Percentiles rank a stretch among this genome's conserved stretches.
Evolutionary conservation across 1,140 invertebrate genomes (phyloP).

Genomic region (Melipona quadrifasciata): DNA sequence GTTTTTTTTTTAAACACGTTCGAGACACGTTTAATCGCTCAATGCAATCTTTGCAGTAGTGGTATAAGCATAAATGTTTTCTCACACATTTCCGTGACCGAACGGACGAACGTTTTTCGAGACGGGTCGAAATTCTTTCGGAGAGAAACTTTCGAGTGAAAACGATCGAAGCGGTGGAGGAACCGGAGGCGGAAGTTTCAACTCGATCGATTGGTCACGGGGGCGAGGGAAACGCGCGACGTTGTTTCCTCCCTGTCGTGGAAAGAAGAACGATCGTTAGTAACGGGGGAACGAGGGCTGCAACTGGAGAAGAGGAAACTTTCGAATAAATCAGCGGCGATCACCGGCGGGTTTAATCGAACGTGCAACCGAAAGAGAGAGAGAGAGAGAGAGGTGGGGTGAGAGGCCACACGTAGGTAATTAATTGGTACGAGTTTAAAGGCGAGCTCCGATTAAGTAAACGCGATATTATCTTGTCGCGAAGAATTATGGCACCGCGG

Average conservation of each 20-base stretch:
- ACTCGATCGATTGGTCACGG: slow-evolving; percentile 28
- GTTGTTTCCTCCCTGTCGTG: neutral
- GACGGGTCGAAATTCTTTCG: neutral
- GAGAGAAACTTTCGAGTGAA: slow-evolving; percentile 8
- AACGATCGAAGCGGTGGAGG: neutral
- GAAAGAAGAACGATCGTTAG: slow-evolving; percentile 24
- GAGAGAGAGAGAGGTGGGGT: too few relatives aligned
- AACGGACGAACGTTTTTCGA: too few relatives aligned
- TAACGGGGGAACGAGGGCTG: neutral
- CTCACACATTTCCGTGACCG: too few relatives aligned
- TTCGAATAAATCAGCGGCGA: slow-evolving; percentile 50
- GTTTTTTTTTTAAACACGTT: too few relatives aligned
- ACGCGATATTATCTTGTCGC: slow-evolving; percentile 37
- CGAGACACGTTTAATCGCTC: too few relatives aligned
- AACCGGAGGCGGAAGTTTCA: neutral
- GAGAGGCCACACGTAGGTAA: slow-evolving; percentile 13
- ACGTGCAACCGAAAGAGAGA: slow-evolving; percentile 2
- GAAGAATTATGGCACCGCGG: slow-evolving; percentile 2
- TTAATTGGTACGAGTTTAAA: slow-evolving; percentile 56
- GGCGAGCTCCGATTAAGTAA: slow-evolving; percentile 53
- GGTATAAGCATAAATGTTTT: too few relatives aligned
- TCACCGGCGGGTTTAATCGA: slow-evolving; percentile 49
- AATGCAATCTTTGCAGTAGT: too few relatives aligned
- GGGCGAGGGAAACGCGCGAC: neutral
- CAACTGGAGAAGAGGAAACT: neutral